phyloP scores from a whole-genome alignment of 2,797 vertebrate genomes.

The Schizopygopsis pylzovi region DNA sequence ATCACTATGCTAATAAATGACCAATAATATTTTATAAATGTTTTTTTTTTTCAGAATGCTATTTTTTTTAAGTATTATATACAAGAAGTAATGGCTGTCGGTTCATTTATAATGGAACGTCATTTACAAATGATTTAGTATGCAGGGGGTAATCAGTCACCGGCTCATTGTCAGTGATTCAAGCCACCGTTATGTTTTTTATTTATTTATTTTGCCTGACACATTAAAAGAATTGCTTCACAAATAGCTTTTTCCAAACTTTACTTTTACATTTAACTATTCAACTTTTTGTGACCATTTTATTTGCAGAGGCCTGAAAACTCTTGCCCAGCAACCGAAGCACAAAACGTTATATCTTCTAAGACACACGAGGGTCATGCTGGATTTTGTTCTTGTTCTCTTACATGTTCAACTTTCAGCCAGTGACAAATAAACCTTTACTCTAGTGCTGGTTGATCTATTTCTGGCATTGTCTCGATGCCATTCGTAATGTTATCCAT shows the following conservation, averaged over 20 bases:
- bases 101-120: not conserved
- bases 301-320: not conserved
- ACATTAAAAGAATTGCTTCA: not conserved
- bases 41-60: not conserved
- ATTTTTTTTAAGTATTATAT: not conserved
- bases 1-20: not conserved
- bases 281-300: not conserved
- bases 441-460: slow-evolving; percentile 35
- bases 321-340: not conserved
- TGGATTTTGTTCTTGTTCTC: slow-evolving; percentile 43
- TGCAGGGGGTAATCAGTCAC: not conserved
- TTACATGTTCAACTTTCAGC: slow-evolving; percentile 53
- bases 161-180: not conserved
- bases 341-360: slow-evolving; percentile 9
- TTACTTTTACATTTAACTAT: not conserved
- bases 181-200: not conserved
- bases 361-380: not conserved
- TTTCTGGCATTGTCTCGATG: slow-evolving; percentile 45
- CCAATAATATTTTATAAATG: not conserved
- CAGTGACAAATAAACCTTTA: slow-evolving; percentile 47
- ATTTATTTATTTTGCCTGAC: not conserved
- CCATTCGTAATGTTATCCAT: slow-evolving; percentile 46
- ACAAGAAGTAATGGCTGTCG: not conserved
- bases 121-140: not conserved
- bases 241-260: not conserved